phyloP scores from a whole-genome alignment of 2,888 invertebrate genomes.

The Pseudococcus longispinus region DNA sequence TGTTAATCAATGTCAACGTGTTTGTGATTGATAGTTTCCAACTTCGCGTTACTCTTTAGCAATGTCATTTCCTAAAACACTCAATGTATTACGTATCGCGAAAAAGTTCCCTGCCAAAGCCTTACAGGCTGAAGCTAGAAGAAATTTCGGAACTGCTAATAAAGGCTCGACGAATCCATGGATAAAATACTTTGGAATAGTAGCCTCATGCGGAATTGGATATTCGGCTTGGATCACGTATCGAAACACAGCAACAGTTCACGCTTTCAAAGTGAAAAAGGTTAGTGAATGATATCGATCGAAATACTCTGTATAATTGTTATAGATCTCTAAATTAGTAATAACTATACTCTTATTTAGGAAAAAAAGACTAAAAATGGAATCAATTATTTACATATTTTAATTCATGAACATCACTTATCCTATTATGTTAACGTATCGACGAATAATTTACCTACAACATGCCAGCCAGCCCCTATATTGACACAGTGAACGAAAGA shows the following conservation, averaged over 20 bases:
- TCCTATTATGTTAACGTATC: neutral
- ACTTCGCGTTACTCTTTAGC: neutral
- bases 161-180: neutral
- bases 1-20: neutral
- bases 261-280: constrained; percentile 21
- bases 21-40: neutral
- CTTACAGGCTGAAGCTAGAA: neutral
- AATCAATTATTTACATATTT: too few relatives aligned
- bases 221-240: neutral
- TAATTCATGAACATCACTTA: too few relatives aligned
- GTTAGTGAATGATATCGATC: neutral
- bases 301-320: too few relatives aligned
- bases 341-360: too few relatives aligned
- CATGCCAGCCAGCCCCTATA: neutral
- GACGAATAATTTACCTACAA: neutral
- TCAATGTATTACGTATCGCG: neutral
- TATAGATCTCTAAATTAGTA: too few relatives aligned
- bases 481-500: neutral
- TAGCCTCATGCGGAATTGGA: neutral
- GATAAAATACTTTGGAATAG: neutral
- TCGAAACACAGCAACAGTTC: neutral
- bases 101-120: neutral
- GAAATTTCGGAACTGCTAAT: neutral
- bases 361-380: too few relatives aligned
- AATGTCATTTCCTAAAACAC: neutral